phyloP scores from a whole-genome alignment of 2,113 vertebrate species.

The Pterocles burchelli region DNA sequence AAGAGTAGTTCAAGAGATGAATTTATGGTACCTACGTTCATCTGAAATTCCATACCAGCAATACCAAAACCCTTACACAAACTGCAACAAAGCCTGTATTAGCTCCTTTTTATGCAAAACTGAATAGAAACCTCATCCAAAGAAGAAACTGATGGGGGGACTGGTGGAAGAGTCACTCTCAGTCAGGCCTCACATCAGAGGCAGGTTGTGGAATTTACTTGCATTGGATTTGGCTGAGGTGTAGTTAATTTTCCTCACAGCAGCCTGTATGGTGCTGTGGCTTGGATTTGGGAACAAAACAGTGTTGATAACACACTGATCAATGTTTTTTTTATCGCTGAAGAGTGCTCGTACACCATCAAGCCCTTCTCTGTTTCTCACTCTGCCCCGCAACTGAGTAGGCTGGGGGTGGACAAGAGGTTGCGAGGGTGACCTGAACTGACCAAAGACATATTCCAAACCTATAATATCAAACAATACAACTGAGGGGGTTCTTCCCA shows the following conservation, averaged over 20 bases:
- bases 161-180: not conserved
- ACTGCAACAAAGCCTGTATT: not conserved
- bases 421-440: not conserved
- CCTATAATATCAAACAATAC: not conserved
- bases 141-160: not conserved
- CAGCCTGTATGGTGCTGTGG: not conserved
- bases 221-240: not conserved
- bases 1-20: not conserved
- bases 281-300: not conserved
- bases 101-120: not conserved
- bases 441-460: not conserved
- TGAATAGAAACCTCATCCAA: not conserved
- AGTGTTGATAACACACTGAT: not conserved
- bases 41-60: not conserved
- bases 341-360: not conserved
- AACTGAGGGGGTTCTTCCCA: not conserved
- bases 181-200: not conserved
- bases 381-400: not conserved
- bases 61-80: not conserved
- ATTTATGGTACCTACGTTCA: not conserved
- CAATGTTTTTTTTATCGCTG: not conserved
- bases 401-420: too few species aligned
- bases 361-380: not conserved
- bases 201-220: not conserved
- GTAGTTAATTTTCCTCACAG: not conserved